Evolutionary conservation across 1,140 invertebrate species (phyloP).

Genomic region (Heliconius nattereri): DNA sequence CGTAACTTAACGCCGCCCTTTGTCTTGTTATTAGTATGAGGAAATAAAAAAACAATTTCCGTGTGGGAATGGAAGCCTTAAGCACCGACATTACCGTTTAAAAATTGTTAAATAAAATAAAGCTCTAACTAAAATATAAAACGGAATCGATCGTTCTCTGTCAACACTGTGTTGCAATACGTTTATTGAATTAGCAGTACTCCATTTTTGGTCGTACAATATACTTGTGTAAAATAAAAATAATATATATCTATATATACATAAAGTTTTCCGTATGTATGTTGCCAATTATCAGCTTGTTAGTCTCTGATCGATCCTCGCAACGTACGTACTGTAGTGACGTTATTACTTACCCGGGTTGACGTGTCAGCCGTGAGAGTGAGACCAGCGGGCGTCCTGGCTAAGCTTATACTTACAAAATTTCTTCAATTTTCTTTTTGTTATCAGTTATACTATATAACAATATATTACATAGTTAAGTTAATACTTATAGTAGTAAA

Average conservation of each 20-base stretch:
- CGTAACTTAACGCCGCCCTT: no score
- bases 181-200: neutral
- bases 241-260: neutral
- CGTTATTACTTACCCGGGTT: constrained; percentile 53
- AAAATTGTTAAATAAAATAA: neutral
- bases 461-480: neutral
- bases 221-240: neutral
- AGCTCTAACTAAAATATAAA: neutral
- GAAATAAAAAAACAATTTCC: no score
- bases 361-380: constrained; percentile 52
- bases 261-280: constrained; percentile 34
- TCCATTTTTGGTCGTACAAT: neutral
- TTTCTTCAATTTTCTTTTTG: neutral
- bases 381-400: constrained; percentile 47
- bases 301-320: constrained; percentile 58
- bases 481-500: no score
- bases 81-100: no score
- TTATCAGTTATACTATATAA: neutral
- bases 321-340: constrained; percentile 15
- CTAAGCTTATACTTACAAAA: constrained; percentile 7
- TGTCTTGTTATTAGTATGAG: no score
- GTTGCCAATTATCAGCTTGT: constrained; percentile 70
- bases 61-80: no score
- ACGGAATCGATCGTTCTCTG: neutral
- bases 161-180: neutral